Percentiles rank a stretch among this genome's conserved stretches.
Conservation (phyloP, 1,140 invertebrate species). For the Zaprionus tsacasi region DNA sequence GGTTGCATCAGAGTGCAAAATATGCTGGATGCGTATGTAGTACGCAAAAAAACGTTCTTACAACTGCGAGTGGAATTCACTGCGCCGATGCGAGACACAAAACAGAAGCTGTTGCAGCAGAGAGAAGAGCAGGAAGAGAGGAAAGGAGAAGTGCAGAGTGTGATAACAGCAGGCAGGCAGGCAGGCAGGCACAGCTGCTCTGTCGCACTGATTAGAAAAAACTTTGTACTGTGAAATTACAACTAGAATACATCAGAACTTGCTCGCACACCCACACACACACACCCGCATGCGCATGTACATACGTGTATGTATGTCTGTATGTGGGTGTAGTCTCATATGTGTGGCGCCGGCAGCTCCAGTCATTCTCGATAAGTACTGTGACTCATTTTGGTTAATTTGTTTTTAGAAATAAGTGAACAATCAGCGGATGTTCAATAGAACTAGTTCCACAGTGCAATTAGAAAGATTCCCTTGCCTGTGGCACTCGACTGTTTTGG, state of each 20-base stretch:
- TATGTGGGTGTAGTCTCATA: conserved; percentile 25
- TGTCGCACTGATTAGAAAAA: not conserved
- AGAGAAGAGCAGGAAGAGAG: not conserved
- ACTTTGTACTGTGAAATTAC: not conserved
- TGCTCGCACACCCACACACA: not conserved
- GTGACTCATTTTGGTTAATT: not conserved
- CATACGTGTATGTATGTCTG: not conserved
- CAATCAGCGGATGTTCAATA: too few species aligned
- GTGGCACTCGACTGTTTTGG: conserved; percentile 40
- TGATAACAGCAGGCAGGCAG: conserved; percentile 12
- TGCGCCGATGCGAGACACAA: conserved; percentile 40
- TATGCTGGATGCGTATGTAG: conserved; percentile 38
- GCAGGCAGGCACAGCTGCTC: not conserved
- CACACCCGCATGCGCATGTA: not conserved
- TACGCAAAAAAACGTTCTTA: conserved; percentile 41
- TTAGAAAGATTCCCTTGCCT: not conserved
- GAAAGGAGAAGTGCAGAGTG: too few species aligned
- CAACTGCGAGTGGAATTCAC: conserved; percentile 38
- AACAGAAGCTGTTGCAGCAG: not conserved
- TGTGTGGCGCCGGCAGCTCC: not conserved
- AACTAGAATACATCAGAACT: not conserved
- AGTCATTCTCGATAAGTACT: not conserved
- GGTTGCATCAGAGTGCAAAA: not conserved
- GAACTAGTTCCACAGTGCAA: not conserved
- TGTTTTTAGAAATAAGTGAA: not conserved